These are phyloP conservation scores for Julus scandinavius DNA, from an alignment of 2,888 invertebrate genomes.

Conservation along the genomic window DNA sequence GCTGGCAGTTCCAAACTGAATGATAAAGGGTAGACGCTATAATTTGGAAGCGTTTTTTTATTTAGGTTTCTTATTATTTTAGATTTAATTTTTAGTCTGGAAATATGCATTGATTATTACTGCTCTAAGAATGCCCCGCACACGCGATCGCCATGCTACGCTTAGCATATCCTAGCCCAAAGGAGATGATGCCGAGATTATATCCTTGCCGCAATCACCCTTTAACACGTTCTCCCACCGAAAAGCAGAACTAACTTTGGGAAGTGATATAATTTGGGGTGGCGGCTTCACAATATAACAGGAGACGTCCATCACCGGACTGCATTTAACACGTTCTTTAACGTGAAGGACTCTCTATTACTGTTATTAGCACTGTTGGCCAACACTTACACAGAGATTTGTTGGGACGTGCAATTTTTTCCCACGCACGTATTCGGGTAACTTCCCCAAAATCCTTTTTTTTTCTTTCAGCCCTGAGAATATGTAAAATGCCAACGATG, in stretches of 20 bases:
- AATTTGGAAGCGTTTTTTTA: neutral
- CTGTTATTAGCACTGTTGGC: constrained; percentile 27
- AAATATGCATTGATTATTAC: neutral
- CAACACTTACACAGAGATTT: neutral
- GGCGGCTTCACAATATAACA: constrained; percentile 7
- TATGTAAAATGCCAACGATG: neutral
- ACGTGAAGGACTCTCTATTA: constrained; percentile 22
- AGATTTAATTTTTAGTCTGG: neutral
- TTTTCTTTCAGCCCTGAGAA: constrained; percentile 1
- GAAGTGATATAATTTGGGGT: constrained; percentile 31
- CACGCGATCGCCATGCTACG: constrained; percentile 14
- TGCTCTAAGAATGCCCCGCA: neutral
- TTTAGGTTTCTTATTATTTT: neutral
- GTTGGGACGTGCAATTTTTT: neutral
- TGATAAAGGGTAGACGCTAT: neutral
- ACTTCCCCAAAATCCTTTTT: constrained; percentile 3
- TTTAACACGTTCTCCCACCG: neutral
- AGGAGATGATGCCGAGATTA: constrained; percentile 14
- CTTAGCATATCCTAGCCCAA: constrained; percentile 13
- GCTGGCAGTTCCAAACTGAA: neutral
- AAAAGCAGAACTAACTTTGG: constrained; percentile 4
- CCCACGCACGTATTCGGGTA: neutral
- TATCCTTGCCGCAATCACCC: constrained; percentile 26
- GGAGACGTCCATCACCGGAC: constrained; percentile 14
- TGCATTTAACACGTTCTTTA: constrained; percentile 11